Base-by-base conservation (phyloP, 2,797 vertebrate species). In the Loriculus beryllinus region DNA sequence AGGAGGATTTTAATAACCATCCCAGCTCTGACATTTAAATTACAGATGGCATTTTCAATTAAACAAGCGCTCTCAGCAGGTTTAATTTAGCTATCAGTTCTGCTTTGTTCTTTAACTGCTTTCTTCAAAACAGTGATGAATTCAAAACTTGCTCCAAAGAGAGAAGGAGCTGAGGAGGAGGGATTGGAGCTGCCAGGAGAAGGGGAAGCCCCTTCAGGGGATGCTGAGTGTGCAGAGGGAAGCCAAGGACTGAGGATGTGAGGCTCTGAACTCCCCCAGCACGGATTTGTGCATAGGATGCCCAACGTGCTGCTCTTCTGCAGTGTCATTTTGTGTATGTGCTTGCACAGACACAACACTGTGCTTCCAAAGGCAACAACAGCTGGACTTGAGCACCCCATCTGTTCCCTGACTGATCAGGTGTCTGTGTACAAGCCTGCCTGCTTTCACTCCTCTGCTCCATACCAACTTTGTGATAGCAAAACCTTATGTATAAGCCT, bases 21-120 rank as follows among this genome's bases (percentile, higher is more conserved):
- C 93, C 95, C 12, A 35, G 91, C 92, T 90, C 96, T 98, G 97
- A 97, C 97, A 97, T 98, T 97, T 97, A 97, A 98, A 98, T 98
- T 98, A 98, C 97, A 98, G 97, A 98, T 97, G 97, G 97, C 96
- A 92, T 97, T 98, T 98, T 97, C 97, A 98, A 97, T 98, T 97
- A 98, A 98, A 97, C 96, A 96, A 95, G 88, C 91, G 8, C 92
- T 96, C 97, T 96, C 97, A 93, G 96, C 96, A 97, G 97, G 96
- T 96, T 97, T 97, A 95, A 98, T 98, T 97, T 96, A 96, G 96
- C 97, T 96, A 97, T 97, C 97, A 85, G 96, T 97, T 97, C 96
- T 97, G 97, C 97, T 97, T 95, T 95, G 91, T 97, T 97, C 96
- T 97, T 94, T 96, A 97, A 97, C 94, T 94, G 97, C 83, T 95